Evolutionary conservation across 2,797 vertebrate genomes (phyloP).

Genomic region (Pseudochirops corinnae): DNA sequence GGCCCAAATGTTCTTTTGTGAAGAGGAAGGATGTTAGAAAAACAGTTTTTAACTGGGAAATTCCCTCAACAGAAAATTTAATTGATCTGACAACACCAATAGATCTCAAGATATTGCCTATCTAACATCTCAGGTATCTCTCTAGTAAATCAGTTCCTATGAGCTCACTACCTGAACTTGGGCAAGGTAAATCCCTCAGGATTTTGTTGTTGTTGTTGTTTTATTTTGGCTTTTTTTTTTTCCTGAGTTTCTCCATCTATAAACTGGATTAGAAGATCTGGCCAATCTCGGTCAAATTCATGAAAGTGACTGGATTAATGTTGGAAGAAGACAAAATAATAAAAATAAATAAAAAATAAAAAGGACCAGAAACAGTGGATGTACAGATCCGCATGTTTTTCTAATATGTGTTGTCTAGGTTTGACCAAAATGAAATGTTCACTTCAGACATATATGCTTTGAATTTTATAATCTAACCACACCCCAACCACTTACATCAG

Average conservation of each 20-base stretch:
- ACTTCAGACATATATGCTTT: not conserved
- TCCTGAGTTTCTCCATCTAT: slow-evolving; percentile 16
- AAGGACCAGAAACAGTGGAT: not conserved
- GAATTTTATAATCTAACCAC: slow-evolving; percentile 52
- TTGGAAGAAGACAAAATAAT: not conserved
- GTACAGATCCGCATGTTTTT: not conserved
- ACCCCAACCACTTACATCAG: slow-evolving; percentile 53
- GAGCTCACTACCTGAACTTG: not conserved
- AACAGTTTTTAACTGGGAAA: slow-evolving; percentile 7
- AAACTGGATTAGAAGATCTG: not conserved
- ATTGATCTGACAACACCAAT: not conserved
- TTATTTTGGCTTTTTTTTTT: not conserved
- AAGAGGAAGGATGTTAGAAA: not conserved
- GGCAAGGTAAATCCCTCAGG: not conserved
- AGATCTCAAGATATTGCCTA: slow-evolving; percentile 3
- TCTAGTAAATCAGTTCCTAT: not conserved
- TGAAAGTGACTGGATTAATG: not conserved
- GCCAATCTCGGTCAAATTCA: not conserved
- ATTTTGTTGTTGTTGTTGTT: not conserved
- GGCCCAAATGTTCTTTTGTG: not conserved
- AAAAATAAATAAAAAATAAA: too few species aligned
- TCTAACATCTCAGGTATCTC: not conserved
- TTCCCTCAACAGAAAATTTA: slow-evolving; percentile 19
- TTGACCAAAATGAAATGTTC: slow-evolving; percentile 32
- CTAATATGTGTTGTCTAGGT: not conserved